These are phyloP conservation scores for Meteorus cinctellus DNA, from an alignment of 2,888 invertebrate genomes.

Conservation along the genomic window DNA sequence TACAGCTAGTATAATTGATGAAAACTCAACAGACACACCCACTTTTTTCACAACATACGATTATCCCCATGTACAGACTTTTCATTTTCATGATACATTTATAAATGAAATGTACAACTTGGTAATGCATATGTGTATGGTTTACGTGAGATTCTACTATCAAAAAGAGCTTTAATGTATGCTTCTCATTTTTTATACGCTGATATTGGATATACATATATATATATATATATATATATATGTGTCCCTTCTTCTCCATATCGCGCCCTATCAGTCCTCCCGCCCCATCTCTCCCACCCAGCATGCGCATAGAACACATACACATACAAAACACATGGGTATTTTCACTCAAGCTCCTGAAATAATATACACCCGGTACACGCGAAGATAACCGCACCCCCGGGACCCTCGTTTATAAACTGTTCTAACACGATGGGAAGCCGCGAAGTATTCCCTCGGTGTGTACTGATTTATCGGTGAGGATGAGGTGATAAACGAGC, in stretches of 20 bases:
- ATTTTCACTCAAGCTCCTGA: slow-evolving; percentile 50
- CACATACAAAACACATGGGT: slow-evolving; percentile 17
- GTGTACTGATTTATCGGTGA: slow-evolving; percentile 68
- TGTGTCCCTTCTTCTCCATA: not conserved
- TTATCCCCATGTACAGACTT: not conserved
- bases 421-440: slow-evolving; percentile 70
- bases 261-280: slow-evolving; percentile 8
- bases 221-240: not conserved
- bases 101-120: not conserved
- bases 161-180: not conserved
- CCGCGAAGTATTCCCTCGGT: slow-evolving; percentile 66
- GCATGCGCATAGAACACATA: slow-evolving; percentile 2
- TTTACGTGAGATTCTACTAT: not conserved
- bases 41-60: slow-evolving; percentile 45
- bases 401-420: slow-evolving; percentile 65
- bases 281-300: not conserved
- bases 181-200: not conserved
- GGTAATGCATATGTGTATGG: not conserved
- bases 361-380: slow-evolving; percentile 70
- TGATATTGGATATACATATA: not conserved
- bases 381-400: slow-evolving; percentile 71
- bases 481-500: slow-evolving; percentile 67
- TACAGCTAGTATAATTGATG: slow-evolving; percentile 63
- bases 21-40: slow-evolving; percentile 66
- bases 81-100: not conserved